Conservation (phyloP, 2,888 invertebrate species). For the Pyrgus malvae region DNA sequence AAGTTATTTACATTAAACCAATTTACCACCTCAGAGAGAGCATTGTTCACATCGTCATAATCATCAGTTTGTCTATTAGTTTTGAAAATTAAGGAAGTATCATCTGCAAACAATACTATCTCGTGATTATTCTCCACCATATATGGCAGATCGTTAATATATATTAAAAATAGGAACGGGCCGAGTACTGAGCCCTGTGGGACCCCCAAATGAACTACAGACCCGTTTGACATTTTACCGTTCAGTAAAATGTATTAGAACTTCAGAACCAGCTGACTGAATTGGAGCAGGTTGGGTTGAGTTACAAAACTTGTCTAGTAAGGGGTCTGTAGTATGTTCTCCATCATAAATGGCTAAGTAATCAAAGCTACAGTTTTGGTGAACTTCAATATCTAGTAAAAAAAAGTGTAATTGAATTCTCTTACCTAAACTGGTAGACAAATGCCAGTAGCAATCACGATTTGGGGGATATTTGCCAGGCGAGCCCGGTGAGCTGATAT, state of each 20-base stretch:
- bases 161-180: no score
- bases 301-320: conserved; percentile 88
- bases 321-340: conserved; percentile 62
- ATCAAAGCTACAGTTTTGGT: conserved; percentile 88
- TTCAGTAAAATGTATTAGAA: conserved; percentile 86
- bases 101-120: no score
- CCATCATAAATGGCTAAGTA: conserved; percentile 86
- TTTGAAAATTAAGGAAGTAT: no score
- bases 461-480: conserved; percentile 93
- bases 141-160: no score
- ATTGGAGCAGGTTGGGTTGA: conserved; percentile 88
- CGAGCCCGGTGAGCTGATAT: conserved; percentile 92
- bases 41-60: no score
- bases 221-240: no score
- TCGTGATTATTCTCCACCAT: no score
- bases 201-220: no score
- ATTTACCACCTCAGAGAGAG: no score
- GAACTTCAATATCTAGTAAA: conserved; percentile 87
- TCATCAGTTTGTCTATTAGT: no score
- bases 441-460: conserved; percentile 91
- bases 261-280: conserved; percentile 83
- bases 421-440: conserved; percentile 85
- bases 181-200: no score
- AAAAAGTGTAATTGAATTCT: conserved; percentile 92
- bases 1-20: no score